Percentiles rank a stretch among this genome's conserved stretches.
Conservation (phyloP, 1,140 invertebrate species). For the Ceratina australensis region DNA sequence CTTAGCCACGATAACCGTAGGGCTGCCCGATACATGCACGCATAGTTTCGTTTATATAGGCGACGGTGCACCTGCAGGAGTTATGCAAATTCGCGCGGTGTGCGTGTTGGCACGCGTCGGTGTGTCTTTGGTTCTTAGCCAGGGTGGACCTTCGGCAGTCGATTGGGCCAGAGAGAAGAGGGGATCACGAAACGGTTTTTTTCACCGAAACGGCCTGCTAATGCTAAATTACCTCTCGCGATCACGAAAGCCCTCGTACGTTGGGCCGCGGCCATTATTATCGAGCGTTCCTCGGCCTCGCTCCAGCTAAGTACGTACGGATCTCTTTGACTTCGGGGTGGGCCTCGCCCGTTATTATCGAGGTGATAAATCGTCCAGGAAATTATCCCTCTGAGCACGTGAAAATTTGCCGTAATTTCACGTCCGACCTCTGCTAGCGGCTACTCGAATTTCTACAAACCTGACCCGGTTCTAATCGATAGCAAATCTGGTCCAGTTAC, state of each 20-base stretch:
- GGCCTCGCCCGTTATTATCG: slow-evolving; percentile 1
- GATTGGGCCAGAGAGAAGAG: not conserved
- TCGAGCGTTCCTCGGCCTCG: slow-evolving; percentile 9
- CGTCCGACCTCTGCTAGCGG: not conserved
- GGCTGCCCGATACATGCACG: no score
- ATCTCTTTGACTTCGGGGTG: slow-evolving; percentile 3
- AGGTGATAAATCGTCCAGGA: slow-evolving; percentile 14
- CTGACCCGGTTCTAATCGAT: not conserved
- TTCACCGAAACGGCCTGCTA: slow-evolving; percentile 19
- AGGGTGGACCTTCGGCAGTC: slow-evolving; percentile 7
- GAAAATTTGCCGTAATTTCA: slow-evolving; percentile 33
- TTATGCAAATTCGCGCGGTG: slow-evolving; percentile 37
- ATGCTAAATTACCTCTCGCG: slow-evolving; percentile 35
- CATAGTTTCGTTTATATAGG: not conserved
- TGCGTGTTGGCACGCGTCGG: slow-evolving; percentile 8
- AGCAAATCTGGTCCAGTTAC: no score
- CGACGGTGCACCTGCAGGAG: slow-evolving; percentile 31
- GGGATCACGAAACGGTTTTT: slow-evolving; percentile 2
- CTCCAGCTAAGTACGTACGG: not conserved
- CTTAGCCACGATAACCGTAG: no score
- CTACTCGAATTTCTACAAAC: not conserved
- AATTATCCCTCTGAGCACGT: slow-evolving; percentile 27
- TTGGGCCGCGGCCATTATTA: slow-evolving; percentile 9
- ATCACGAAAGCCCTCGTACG: slow-evolving; percentile 20
- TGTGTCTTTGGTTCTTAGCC: slow-evolving; percentile 23